phyloP scores from a whole-genome alignment of 1,140 invertebrate species.

The Pseudomyrmex gracilis region DNA sequence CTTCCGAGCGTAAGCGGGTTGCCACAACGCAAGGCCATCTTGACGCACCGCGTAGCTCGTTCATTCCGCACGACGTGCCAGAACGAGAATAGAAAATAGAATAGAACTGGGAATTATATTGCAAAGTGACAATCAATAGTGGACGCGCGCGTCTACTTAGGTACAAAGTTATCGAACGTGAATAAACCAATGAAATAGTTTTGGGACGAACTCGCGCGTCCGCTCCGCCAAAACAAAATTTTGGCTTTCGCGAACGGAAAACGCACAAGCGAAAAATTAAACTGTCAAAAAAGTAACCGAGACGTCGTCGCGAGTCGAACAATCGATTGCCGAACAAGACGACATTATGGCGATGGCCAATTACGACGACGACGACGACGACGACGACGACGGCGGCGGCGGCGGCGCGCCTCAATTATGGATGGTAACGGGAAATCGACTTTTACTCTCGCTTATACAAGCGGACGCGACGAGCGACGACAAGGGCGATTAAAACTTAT shows the following conservation, averaged over 20 bases:
- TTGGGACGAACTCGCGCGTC: background rate
- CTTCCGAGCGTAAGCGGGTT: background rate
- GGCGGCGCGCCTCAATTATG: slow-evolving; percentile 61
- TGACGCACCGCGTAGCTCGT: background rate
- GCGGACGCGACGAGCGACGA: slow-evolving; percentile 1
- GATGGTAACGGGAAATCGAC: slow-evolving; percentile 64
- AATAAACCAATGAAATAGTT: slow-evolving; percentile 10
- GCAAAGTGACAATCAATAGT: no score
- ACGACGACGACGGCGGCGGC: no score
- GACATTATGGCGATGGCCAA: slow-evolving; percentile 60
- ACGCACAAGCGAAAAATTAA: no score
- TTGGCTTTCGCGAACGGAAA: background rate
- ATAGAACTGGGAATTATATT: no score
- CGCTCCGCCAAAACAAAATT: background rate
- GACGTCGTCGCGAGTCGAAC: slow-evolving; percentile 50
- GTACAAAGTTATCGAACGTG: slow-evolving; percentile 38
- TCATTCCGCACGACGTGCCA: no score
- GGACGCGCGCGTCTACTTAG: no score
- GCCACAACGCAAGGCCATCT: background rate
- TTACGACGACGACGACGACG: no score
- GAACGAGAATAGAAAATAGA: no score
- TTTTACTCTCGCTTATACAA: slow-evolving; percentile 35
- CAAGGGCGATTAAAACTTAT: slow-evolving; percentile 35
- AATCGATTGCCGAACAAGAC: slow-evolving; percentile 57
- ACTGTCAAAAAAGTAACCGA: no score